phyloP scores from a whole-genome alignment of 35 echinoderm and acorn worm genomes.

The Lytechinus variegatus region DNA sequence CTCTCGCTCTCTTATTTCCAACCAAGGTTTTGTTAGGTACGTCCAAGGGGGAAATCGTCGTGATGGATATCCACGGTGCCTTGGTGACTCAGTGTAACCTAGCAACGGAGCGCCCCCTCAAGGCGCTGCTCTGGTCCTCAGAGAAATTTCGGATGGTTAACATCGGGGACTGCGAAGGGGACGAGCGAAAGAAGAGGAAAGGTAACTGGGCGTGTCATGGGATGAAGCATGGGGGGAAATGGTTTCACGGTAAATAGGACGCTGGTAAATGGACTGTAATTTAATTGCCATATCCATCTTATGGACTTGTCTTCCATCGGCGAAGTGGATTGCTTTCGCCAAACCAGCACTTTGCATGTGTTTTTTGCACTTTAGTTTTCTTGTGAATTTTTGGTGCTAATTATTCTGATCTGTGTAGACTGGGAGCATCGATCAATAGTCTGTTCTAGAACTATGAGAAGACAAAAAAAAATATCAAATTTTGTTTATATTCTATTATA shows the following conservation, averaged over 20 bases:
- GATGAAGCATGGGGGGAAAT: background rate
- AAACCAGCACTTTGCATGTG: background rate
- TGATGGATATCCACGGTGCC: conserved; percentile 98
- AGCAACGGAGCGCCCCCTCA: conserved; percentile 80
- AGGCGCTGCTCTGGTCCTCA: conserved; percentile 89
- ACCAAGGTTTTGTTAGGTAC: conserved; percentile 86
- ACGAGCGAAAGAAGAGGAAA: conserved; percentile 93
- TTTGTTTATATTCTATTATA: too few relatives aligned
- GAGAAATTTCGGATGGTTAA: conserved; percentile 99
- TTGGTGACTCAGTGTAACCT: conserved; percentile 86
- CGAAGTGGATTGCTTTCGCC: background rate
- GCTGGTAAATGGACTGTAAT: background rate
- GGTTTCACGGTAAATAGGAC: background rate
- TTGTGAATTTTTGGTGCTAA: background rate
- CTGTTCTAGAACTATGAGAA: too few relatives aligned
- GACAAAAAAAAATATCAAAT: too few relatives aligned
- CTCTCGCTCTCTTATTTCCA: background rate
- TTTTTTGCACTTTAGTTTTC: background rate
- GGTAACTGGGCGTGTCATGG: conserved; percentile 27
- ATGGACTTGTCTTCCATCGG: background rate
- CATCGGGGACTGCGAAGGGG: conserved; percentile 78
- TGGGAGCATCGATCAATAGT: too few relatives aligned
- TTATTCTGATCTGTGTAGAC: too few relatives aligned
- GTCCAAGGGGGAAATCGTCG: conserved; percentile 88
- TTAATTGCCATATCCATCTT: background rate